Conservation (phyloP, 2,888 invertebrate genomes). For the Drosophila incognita region DNA sequence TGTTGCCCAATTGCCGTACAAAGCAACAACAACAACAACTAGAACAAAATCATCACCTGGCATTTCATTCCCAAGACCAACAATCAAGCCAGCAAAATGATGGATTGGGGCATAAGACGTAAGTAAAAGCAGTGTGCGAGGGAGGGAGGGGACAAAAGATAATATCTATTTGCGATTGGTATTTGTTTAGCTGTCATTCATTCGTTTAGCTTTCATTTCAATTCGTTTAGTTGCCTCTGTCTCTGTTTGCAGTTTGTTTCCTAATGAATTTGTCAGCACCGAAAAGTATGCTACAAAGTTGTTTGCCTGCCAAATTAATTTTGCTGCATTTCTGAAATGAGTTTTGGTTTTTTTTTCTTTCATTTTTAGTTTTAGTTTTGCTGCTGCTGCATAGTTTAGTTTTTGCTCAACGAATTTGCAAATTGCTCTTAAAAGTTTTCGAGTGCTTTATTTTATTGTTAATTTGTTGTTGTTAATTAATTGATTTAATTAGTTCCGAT, state of each 20-base stretch:
- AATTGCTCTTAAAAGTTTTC: slow-evolving; percentile 1
- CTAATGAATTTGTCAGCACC: slow-evolving; percentile 32
- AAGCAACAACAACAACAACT: slow-evolving; percentile 21
- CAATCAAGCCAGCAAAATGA: slow-evolving; percentile 86
- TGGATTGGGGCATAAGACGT: slow-evolving; percentile 92
- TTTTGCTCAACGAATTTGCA: slow-evolving; percentile 2
- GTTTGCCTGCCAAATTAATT: slow-evolving; percentile 13
- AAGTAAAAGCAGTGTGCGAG: slow-evolving; percentile 84
- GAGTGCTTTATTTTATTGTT: not conserved
- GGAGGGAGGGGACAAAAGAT: not conserved
- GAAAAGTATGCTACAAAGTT: slow-evolving; percentile 43
- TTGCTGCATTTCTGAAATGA: slow-evolving; percentile 22
- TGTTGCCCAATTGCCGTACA: slow-evolving; percentile 47
- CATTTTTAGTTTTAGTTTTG: not conserved
- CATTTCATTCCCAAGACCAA: slow-evolving; percentile 21
- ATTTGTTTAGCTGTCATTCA: slow-evolving; percentile 24
- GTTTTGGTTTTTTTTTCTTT: slow-evolving; percentile 1
- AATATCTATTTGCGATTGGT: slow-evolving; percentile 12
- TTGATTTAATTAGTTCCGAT: slow-evolving; percentile 10
- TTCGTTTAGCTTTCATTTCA: slow-evolving; percentile 9
- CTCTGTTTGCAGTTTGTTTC: not conserved
- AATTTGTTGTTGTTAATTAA: not conserved
- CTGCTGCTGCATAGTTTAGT: slow-evolving; percentile 34
- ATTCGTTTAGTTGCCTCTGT: slow-evolving; percentile 3
- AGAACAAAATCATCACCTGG: slow-evolving; percentile 22